Evolutionary conservation across 2,888 invertebrate species (phyloP), one percentile per base, ranked within the genome.

Genomic region (Lypha dubia): DNA sequence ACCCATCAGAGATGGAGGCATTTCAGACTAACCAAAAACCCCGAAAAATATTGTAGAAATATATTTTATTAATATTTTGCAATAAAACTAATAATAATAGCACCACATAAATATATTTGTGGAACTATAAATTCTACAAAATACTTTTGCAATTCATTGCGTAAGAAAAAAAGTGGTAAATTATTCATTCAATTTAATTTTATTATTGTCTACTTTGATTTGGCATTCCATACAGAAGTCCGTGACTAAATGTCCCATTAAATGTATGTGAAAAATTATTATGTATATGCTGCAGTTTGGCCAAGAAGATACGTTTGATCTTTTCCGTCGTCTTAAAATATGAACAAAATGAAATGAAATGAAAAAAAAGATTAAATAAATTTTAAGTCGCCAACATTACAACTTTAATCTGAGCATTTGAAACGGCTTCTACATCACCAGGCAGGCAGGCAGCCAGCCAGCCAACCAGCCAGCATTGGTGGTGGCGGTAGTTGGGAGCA

Each of bases 341-440:
- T 51, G 32, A 51, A 35, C 13, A 60, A 44, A 24, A 53, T 6
- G 46, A 51, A 56, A 24, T 15, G 32, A 67, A 79, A 82, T n/a
- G n/a, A n/a, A n/a, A n/a, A n/a, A n/a, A n/a, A 67, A 81, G 83
- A 77, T 86, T 79, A 82, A 86, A 86, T 86, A 86, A 86, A 86
- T 84, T 84, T 86, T 76, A 81, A 83, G 81, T 84, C 77, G 81
- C 86, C 84, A 81, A 84, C 74, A 77, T 84, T 84, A 79, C 84
- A 86, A 82, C 76, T 84, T 86, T 81, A 84, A 86, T 84, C 82
- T 79, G 53, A 81, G 65, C 81, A 68, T 79, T 85, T 79, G 76
- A 76, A 82, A 71, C 32, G 67, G 46, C 75, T 56, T 15, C 51
- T 38, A 60, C 38, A 67, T 38, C 9, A n/a, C n/a, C n/a, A n/a